phyloP scores from a whole-genome alignment of 1,140 invertebrate species.

The Ceratina calcarata region DNA sequence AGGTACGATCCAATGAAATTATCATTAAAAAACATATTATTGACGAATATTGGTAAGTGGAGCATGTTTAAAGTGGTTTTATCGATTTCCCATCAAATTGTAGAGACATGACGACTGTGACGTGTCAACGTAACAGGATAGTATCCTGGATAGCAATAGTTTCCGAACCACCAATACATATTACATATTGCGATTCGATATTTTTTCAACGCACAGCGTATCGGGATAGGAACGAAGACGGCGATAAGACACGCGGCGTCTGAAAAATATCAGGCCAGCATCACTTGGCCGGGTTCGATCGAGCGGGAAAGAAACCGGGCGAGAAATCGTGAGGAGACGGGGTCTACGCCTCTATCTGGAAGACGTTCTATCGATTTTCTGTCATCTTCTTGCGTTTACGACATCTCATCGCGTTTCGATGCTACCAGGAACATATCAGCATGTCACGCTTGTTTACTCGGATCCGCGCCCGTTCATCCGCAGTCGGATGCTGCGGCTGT shows the following conservation, averaged over 20 bases:
- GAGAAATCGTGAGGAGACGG: constrained; percentile 19
- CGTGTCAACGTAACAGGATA: constrained; percentile 75
- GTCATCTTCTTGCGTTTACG: constrained; percentile 79
- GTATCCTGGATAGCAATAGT: constrained; percentile 61
- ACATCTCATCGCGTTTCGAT: constrained; percentile 78
- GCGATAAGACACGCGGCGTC: constrained; percentile 64
- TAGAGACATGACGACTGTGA: constrained; percentile 62
- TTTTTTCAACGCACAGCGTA: constrained; percentile 50
- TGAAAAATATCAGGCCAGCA: constrained; percentile 77
- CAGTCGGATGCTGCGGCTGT: constrained; percentile 41
- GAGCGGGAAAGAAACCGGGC: constrained; percentile 44
- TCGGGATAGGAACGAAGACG: constrained; percentile 29
- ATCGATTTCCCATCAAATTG: constrained; percentile 58
- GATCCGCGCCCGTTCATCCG: constrained; percentile 16
- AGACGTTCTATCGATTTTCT: constrained; percentile 77
- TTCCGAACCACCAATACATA: constrained; percentile 69
- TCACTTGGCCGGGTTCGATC: constrained; percentile 37
- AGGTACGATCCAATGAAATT: too few relatives aligned
- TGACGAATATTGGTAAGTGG: background rate
- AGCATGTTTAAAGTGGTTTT: background rate
- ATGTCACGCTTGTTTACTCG: constrained; percentile 58
- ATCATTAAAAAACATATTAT: too few relatives aligned
- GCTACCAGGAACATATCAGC: constrained; percentile 78
- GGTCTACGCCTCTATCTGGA: constrained; percentile 38
- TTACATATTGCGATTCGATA: constrained; percentile 52